Evolutionary conservation across 2,888 invertebrate species (phyloP).

Genomic region (Tenthredo amoena): DNA sequence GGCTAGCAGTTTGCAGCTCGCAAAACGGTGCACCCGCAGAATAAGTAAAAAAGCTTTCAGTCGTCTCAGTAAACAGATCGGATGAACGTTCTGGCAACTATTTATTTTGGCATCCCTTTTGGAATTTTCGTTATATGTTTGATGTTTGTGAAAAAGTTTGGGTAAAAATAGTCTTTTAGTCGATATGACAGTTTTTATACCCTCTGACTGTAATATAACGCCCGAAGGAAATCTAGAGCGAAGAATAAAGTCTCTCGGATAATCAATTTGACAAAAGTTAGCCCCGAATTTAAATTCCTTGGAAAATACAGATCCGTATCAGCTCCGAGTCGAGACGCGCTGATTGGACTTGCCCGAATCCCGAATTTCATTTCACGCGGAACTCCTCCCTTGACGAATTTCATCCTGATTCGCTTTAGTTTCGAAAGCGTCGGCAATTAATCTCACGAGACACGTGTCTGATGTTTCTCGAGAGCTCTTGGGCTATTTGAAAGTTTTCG

Average conservation of each 20-base stretch:
- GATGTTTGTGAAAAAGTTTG: conserved; percentile 27
- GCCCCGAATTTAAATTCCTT: conserved; percentile 35
- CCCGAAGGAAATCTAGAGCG: conserved; percentile 5
- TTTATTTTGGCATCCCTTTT: conserved; percentile 25
- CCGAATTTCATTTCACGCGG: conserved; percentile 48
- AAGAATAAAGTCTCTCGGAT: neutral
- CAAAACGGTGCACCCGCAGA: neutral
- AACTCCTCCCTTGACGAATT: conserved; percentile 28
- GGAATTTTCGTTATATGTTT: conserved; percentile 8
- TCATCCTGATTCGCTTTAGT: conserved; percentile 45
- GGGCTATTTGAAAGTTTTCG: conserved; percentile 35
- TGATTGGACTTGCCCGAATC: conserved; percentile 48
- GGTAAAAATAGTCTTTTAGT: neutral
- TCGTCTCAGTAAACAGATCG: conserved; percentile 8
- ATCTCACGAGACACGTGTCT: conserved; percentile 50
- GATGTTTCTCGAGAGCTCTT: conserved; percentile 28
- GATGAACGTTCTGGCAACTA: conserved; percentile 13
- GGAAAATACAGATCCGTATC: conserved; percentile 39
- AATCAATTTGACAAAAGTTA: conserved; percentile 45
- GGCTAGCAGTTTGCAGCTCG: conserved; percentile 18
- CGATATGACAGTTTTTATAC: neutral
- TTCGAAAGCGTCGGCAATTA: conserved; percentile 48
- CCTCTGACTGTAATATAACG: neutral
- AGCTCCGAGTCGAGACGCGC: conserved; percentile 10
- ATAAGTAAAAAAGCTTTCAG: conserved; percentile 20